Conservation (phyloP, 2,888 invertebrate genomes). For the Julus scanicus region DNA sequence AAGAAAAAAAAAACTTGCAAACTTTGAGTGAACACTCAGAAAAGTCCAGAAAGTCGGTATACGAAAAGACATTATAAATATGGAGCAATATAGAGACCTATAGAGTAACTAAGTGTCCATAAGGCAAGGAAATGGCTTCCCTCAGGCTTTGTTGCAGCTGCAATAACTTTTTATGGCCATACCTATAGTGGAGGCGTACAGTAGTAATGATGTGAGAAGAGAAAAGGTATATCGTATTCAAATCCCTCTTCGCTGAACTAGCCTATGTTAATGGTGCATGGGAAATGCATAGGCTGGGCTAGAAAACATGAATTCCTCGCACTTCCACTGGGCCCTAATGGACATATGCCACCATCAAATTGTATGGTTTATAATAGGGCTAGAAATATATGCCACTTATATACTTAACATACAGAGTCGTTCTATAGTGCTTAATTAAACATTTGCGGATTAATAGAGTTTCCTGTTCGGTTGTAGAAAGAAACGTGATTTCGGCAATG, state of each 20-base stretch:
- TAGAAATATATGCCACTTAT: background rate
- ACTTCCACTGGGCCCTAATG: background rate
- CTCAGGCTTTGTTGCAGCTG: conserved; percentile 47
- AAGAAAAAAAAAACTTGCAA: background rate
- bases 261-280: conserved; percentile 45
- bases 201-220: conserved; percentile 50
- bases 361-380: background rate
- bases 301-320: background rate
- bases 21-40: conserved; percentile 11
- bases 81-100: conserved; percentile 2
- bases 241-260: conserved; percentile 37
- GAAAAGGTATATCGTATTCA: conserved; percentile 51
- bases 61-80: conserved; percentile 17
- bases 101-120: conserved; percentile 50
- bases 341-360: background rate
- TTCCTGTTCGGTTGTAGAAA: background rate
- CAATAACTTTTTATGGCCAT: conserved; percentile 49
- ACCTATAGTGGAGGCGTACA: background rate
- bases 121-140: conserved; percentile 36
- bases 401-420: background rate
- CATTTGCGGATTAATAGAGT: conserved; percentile 37
- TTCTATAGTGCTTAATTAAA: conserved; percentile 32
- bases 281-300: background rate
- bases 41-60: background rate
- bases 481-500: conserved; percentile 35